A percentile compares a stretch with the other conserved stretches of the same genome.
Conservation (phyloP, 2,113 vertebrate genomes). For the Lophotis ruficrista region DNA sequence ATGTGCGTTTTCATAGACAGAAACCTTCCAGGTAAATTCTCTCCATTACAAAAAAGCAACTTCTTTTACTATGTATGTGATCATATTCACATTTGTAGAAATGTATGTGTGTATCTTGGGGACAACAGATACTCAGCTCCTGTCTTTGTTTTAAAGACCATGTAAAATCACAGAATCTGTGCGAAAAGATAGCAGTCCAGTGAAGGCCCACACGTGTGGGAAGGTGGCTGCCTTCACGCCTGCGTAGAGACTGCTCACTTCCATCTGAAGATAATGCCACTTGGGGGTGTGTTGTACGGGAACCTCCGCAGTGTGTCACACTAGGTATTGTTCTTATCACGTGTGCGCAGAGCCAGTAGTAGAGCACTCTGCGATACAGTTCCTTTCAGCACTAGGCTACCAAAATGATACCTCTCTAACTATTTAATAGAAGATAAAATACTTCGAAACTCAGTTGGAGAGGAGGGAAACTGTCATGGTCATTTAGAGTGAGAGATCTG, state of each 20-base stretch:
- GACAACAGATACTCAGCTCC: not conserved
- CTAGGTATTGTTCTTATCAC: not conserved
- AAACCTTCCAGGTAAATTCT: not conserved
- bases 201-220: rapidly evolving
- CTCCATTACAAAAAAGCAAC: not conserved
- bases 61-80: not conserved
- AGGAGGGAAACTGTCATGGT: not conserved
- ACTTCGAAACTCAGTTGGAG: not conserved
- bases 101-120: rapidly evolving
- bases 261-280: rapidly evolving
- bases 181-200: not conserved
- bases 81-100: not conserved
- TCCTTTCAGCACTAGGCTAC: not conserved
- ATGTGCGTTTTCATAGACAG: not conserved
- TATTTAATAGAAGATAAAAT: not conserved
- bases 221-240: not conserved
- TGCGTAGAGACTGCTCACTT: not conserved
- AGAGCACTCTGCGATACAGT: not conserved
- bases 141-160: not conserved
- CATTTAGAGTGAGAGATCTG: not conserved
- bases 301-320: not conserved
- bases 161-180: not conserved
- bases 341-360: not conserved
- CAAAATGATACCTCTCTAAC: not conserved
- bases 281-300: not conserved